phyloP scores from a whole-genome alignment of 2,113 vertebrate species.

The Baryphthengus martii region DNA sequence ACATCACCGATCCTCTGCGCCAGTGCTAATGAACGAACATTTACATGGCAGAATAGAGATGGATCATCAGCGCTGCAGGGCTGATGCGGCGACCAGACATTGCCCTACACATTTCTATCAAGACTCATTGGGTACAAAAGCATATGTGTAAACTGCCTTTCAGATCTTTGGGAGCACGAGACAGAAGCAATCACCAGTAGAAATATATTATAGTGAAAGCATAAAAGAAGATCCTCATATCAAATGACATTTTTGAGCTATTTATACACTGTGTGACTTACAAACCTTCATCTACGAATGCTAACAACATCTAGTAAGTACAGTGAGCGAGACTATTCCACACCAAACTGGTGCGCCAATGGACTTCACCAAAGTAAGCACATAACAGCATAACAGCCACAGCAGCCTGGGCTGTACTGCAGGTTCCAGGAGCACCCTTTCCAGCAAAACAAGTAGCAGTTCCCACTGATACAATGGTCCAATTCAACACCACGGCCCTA shows the following conservation, averaged over 20 bases:
- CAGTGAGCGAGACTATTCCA: background rate
- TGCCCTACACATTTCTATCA: conserved; percentile 16
- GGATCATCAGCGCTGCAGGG: conserved; percentile 32
- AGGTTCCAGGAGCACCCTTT: background rate
- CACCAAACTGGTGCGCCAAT: background rate
- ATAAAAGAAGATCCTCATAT: background rate
- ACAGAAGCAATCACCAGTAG: conserved; percentile 21
- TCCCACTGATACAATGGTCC: background rate
- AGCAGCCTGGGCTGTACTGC: background rate
- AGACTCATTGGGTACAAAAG: background rate
- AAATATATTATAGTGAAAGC: background rate
- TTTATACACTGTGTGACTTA: background rate
- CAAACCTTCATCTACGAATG: background rate
- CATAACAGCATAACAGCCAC: background rate
- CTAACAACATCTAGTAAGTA: background rate
- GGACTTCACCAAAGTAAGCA: background rate
- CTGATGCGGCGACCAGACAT: background rate
- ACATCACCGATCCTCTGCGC: background rate
- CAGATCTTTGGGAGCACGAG: background rate
- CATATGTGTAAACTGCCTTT: background rate
- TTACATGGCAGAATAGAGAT: conserved; percentile 33
- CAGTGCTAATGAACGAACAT: conserved; percentile 50
- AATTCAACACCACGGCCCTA: background rate
- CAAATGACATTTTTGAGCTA: background rate
- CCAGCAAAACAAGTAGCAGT: background rate